phyloP scores from a whole-genome alignment of 2,113 vertebrate species.

The Pimephales promelas region DNA sequence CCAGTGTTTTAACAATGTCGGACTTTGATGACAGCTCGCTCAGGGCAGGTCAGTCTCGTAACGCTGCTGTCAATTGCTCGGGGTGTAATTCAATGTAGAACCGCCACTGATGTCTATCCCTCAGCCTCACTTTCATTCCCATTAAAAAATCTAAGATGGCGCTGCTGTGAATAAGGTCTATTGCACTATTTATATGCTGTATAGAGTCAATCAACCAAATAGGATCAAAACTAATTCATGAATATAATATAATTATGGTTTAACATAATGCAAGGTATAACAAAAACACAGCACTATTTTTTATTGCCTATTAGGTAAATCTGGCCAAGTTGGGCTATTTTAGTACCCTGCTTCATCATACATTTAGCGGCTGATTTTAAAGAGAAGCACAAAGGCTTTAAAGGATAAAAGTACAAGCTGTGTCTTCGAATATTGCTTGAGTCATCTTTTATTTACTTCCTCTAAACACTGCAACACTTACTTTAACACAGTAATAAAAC shows the following conservation, averaged over 20 bases:
- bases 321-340: not conserved
- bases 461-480: conserved; percentile 46
- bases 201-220: not conserved
- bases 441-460: conserved; percentile 48
- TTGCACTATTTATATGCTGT: not conserved
- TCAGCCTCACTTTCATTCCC: too few relatives aligned
- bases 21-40: too few relatives aligned
- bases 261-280: not conserved
- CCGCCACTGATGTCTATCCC: too few relatives aligned
- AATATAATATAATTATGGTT: too few relatives aligned
- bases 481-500: conserved; percentile 58
- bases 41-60: too few relatives aligned
- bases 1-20: too few relatives aligned
- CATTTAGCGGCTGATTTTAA: not conserved
- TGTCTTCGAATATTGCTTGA: conserved; percentile 48
- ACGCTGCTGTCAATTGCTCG: too few relatives aligned
- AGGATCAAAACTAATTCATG: too few relatives aligned
- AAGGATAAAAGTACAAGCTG: conserved; percentile 22
- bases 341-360: not conserved
- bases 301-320: not conserved
- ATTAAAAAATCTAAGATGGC: too few relatives aligned
- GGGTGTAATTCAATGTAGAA: too few relatives aligned
- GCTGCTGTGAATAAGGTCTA: too few relatives aligned
- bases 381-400: conserved; percentile 11
- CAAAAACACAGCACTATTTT: conserved; percentile 23